Base-by-base conservation (phyloP, 2,797 vertebrate genomes). In the Argyrosomus regius region DNA sequence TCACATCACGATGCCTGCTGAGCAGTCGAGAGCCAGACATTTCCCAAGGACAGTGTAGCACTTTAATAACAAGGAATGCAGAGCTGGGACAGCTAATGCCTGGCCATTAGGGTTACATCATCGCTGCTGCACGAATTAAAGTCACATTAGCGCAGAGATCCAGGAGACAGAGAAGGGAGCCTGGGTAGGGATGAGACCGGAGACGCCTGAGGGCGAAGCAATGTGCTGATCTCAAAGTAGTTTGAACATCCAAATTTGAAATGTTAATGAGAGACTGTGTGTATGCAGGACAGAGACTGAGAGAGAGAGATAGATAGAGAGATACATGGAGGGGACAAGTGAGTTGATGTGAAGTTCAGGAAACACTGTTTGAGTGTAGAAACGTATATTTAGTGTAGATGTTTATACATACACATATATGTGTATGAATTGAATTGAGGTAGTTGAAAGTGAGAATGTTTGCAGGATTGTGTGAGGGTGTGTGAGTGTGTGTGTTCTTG, bases 31-130 rank as follows among this genome's bases (percentile, higher is more conserved):
- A 83, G 83, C 28, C 82, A 81, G 82, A 88, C 86, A 72, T 78
- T 77, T 91, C 89, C 89, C 87, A 89, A 88, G 87, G 89, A 92
- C 89, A 72, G 78, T 20, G 76, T 78, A 74, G 75, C 72, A 85
- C 84, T 90, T 89, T 87, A 80, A 91, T 89, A 87, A 90, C 72
- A 75, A 76, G 74, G 80, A 76, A 87, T 53, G 69, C 80, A 86
- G 83, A 83, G 82, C 78, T 59, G 72, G 81, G 82, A 82, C 18
- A 17, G 84, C 85, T 90, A 88, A 91, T 88, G 83, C 82, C 24
- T 39, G 13, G 84, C 90, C 88, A 89, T 91, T 92, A 89, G 86
- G 85, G 87, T 91, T 92, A 92, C 90, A 93, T 93, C 88, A 91
- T 73, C 65, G 43, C 80, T 54, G 80, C 85, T 49, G 81, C 87